phyloP scores from a whole-genome alignment of 2,888 invertebrate species.

The Drosophila kanekoi region DNA sequence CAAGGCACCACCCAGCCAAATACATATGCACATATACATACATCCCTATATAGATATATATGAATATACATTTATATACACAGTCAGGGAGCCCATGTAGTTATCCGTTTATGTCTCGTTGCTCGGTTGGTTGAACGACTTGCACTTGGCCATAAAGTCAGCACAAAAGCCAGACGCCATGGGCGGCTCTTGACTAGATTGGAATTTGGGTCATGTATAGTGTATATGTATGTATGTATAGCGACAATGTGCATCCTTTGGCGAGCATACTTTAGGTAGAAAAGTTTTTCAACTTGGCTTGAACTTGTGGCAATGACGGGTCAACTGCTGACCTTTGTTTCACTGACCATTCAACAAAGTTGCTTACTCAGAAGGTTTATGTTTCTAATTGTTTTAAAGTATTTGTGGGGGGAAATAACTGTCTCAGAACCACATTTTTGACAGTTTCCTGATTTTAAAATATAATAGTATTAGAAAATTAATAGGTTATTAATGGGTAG shows the following conservation, averaged over 20 bases:
- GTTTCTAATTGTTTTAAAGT: background rate
- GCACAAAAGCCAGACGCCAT: conserved; percentile 36
- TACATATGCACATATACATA: conserved; percentile 14
- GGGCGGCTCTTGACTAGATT: conserved; percentile 23
- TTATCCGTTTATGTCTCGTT: conserved; percentile 40
- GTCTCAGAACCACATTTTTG: background rate
- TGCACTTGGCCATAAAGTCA: conserved; percentile 50
- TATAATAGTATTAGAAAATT: too few relatives aligned
- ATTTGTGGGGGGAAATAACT: background rate
- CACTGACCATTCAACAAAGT: conserved; percentile 18
- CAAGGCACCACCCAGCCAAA: conserved; percentile 33
- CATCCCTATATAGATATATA: conserved; percentile 3
- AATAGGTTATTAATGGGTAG: too few relatives aligned
- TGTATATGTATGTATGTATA: background rate
- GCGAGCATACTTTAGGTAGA: conserved; percentile 9
- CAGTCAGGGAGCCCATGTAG: conserved; percentile 21
- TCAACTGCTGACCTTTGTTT: conserved; percentile 51
- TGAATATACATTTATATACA: conserved; percentile 9
- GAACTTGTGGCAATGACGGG: conserved; percentile 43
- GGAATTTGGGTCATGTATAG: conserved; percentile 19
- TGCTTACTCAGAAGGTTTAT: conserved; percentile 9
- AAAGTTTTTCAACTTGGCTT: conserved; percentile 39
- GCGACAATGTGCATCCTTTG: background rate
- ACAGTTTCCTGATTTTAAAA: background rate
- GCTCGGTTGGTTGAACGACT: conserved; percentile 40